Conservation (phyloP, 2,113 vertebrate species). For the Pardalotus punctatus region DNA sequence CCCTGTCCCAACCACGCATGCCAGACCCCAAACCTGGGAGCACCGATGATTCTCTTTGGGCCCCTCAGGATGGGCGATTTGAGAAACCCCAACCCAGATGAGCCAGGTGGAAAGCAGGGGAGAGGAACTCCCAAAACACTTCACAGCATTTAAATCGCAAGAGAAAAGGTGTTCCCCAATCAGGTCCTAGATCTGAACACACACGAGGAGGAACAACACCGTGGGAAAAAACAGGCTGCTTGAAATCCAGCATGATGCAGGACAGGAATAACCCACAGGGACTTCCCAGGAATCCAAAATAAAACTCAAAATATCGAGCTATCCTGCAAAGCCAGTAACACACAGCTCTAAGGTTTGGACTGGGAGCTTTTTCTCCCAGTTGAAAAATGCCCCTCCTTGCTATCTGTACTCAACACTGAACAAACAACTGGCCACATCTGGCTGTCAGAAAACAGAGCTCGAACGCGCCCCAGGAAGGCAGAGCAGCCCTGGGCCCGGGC, state of each 20-base stretch:
- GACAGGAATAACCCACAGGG: background rate
- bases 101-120: background rate
- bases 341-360: background rate
- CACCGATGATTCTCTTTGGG: background rate
- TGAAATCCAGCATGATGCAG: fast-evolving
- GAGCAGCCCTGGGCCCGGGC: background rate
- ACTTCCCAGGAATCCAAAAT: background rate
- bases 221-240: background rate
- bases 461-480: background rate
- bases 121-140: background rate
- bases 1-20: background rate
- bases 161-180: background rate
- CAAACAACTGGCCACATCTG: background rate
- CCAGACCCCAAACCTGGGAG: background rate
- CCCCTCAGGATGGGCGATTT: background rate
- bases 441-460: background rate
- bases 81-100: background rate
- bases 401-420: background rate
- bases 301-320: background rate
- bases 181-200: background rate
- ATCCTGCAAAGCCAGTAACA: background rate
- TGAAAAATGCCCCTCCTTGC: background rate
- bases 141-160: background rate
- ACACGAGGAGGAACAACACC: background rate
- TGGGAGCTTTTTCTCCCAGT: background rate